Conservation (phyloP, 2,113 vertebrate species). For the Corythoichthys haematopterus region DNA sequence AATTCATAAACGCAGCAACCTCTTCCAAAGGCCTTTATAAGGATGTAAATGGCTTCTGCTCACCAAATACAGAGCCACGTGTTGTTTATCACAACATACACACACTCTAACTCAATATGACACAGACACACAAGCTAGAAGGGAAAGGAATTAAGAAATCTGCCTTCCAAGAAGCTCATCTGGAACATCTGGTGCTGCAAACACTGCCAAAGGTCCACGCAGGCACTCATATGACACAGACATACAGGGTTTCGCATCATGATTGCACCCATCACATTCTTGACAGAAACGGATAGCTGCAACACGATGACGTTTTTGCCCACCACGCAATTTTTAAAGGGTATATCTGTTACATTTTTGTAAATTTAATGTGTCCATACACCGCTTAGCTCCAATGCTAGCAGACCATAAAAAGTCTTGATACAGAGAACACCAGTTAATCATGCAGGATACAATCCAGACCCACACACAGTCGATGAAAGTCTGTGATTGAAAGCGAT, state of each 20-base stretch:
- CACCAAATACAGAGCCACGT: slow-evolving; percentile 64
- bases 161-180: slow-evolving; percentile 61
- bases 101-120: background rate
- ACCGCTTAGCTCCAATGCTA: background rate
- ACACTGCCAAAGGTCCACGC: slow-evolving; percentile 64
- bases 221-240: slow-evolving; percentile 41
- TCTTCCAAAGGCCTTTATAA: slow-evolving; percentile 42
- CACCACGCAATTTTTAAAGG: background rate
- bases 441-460: background rate
- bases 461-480: background rate
- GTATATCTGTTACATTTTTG: too few relatives aligned
- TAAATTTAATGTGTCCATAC: background rate
- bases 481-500: too few relatives aligned
- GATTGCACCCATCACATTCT: slow-evolving; percentile 15
- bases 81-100: slow-evolving; percentile 52
- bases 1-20: background rate
- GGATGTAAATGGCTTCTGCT: slow-evolving; percentile 26
- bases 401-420: background rate
- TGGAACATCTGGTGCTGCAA: slow-evolving; percentile 67
- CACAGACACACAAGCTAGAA: slow-evolving; percentile 12
- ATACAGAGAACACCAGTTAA: background rate
- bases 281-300: slow-evolving; percentile 23
- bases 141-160: slow-evolving; percentile 33
- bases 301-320: background rate
- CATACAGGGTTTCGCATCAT: slow-evolving; percentile 21